phyloP scores from a whole-genome alignment of 2,113 vertebrate species.

The Seriola aureovittata region DNA sequence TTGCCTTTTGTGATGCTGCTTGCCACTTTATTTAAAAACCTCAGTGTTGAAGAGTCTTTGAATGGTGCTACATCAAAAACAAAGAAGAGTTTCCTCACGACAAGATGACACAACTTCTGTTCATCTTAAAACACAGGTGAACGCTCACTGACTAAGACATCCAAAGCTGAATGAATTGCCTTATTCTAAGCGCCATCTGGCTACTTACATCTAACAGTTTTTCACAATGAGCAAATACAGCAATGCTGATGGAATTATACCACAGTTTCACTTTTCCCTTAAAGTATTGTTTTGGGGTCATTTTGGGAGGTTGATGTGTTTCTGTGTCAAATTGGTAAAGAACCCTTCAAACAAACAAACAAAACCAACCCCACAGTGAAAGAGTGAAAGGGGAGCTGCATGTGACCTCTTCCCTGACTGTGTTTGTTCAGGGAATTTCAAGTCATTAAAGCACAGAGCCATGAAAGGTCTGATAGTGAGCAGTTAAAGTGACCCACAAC shows the following conservation, averaged over 20 bases:
- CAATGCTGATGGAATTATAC: not conserved
- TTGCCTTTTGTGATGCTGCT: not conserved
- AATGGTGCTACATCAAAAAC: not conserved
- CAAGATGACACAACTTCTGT: constrained; percentile 19
- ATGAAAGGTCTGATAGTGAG: constrained; percentile 47
- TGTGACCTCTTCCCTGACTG: constrained; percentile 58
- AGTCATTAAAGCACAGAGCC: constrained; percentile 70
- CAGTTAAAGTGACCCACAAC: constrained; percentile 65
- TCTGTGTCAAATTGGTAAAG: constrained; percentile 57
- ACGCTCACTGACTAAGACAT: not conserved
- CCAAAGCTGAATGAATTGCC: not conserved
- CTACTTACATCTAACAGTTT: not conserved
- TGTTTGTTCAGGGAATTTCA: constrained; percentile 76
- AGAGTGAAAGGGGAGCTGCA: constrained; percentile 65
- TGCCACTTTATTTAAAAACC: not conserved
- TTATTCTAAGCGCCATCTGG: not conserved
- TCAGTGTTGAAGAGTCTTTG: not conserved
- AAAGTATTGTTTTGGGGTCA: not conserved
- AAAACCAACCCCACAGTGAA: constrained; percentile 45
- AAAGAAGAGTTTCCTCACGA: not conserved
- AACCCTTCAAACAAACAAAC: constrained; percentile 70
- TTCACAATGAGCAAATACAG: not conserved
- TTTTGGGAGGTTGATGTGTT: constrained; percentile 6
- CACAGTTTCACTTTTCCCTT: not conserved
- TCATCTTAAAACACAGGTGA: constrained; percentile 5